Evolutionary conservation across 2,888 invertebrate species (phyloP), one percentile per base, ranked within the genome.

Genomic region (Schizaphis graminum): DNA sequence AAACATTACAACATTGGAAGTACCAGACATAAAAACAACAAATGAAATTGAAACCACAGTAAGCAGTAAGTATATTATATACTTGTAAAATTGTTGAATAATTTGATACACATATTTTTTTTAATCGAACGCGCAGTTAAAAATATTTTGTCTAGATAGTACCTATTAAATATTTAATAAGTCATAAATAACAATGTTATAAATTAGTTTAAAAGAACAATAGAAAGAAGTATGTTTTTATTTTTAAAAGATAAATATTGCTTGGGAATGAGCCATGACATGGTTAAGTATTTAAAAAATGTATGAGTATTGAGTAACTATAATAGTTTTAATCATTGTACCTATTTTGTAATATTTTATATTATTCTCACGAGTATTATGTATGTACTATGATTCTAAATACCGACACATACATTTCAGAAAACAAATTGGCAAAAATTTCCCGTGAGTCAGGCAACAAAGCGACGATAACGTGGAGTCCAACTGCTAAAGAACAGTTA

Each of bases 21-120:
- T 97, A 4, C 97, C 97, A 0, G 97, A 97, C 94, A 96, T 97
- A 89, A 96, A 97, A 95, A 97, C 97, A 77, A 97, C 97, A 94
- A 97, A 97, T 95, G 97, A 97, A 95, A 96, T 97, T 85, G 96
- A 95, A 85, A 90, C 94, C 3, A 96, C 87, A 96, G 97, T 57
- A 96, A 96, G 4, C 96, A 94, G 95, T 95, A 93, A 11, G 95
- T 88, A 35, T 90, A 47, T 47, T 47, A 47, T 47, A 61, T 84
- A 67, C 11, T 49, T 77, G 24, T 26, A 57, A 41, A 35, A 77
- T 53, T 13, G 41, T 91, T 10, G 16, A 16, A 26, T 0, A 0
- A 41, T 35, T 77, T 77, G 35, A 35, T 35, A 24, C 8, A 21
- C 35, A 35, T 77, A 77, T 77, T 13, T 53, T 77, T 35, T 77